phyloP scores from a whole-genome alignment of 2,113 vertebrate species.

The Podilymbus podiceps region DNA sequence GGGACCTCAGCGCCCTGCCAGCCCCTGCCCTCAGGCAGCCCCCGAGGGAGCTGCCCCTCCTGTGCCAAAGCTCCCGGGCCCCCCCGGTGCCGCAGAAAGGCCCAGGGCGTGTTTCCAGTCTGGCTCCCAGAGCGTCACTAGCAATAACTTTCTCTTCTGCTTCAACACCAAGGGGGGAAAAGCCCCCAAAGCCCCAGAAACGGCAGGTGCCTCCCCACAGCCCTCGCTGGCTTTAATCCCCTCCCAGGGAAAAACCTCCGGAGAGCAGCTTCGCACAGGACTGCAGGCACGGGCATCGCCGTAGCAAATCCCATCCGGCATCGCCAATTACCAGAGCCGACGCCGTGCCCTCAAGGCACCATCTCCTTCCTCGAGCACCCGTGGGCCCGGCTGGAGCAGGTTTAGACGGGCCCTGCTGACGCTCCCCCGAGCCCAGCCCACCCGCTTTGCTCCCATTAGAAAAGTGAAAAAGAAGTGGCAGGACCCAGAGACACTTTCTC shows the following conservation, averaged over 20 bases:
- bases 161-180: background rate
- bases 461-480: rapidly evolving
- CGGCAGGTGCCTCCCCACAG: rapidly evolving
- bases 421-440: background rate
- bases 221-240: background rate
- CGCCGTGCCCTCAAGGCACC: background rate
- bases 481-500: background rate
- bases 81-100: background rate
- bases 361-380: rapidly evolving
- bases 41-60: background rate
- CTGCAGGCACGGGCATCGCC: rapidly evolving
- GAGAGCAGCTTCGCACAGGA: background rate
- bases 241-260: rapidly evolving
- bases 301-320: too few species aligned
- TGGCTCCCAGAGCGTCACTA: background rate
- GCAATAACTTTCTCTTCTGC: background rate
- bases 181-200: background rate
- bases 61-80: background rate
- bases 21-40: background rate
- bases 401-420: rapidly evolving
- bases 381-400: rapidly evolving
- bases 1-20: background rate
- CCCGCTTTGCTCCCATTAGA: rapidly evolving
- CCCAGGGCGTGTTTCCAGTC: rapidly evolving
- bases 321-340: rapidly evolving